phyloP scores from a whole-genome alignment of 2,888 invertebrate species.

The Rotaria sp. region DNA sequence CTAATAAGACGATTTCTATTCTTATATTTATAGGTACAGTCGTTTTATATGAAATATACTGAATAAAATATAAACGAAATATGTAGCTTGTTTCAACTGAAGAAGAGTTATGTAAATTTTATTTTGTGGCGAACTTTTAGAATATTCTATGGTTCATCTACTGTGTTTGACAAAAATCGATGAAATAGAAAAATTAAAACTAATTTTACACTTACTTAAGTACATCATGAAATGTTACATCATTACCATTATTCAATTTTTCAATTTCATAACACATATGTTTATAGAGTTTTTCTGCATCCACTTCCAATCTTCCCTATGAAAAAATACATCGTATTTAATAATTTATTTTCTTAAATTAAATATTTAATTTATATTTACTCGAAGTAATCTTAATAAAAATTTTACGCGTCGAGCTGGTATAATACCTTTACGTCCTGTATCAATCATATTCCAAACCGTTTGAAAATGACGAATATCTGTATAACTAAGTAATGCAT shows the following conservation, averaged over 20 bases:
- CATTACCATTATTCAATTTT: slow-evolving; percentile 77
- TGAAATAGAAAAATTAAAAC: too few relatives aligned
- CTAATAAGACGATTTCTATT: too few relatives aligned
- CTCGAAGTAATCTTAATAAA: slow-evolving; percentile 69
- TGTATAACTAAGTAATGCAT: slow-evolving; percentile 90
- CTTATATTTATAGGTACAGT: too few relatives aligned
- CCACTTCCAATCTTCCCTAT: slow-evolving; percentile 79
- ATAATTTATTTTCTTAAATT: too few relatives aligned
- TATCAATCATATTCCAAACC: slow-evolving; percentile 97
- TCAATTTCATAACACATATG: slow-evolving; percentile 99
- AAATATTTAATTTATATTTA: slow-evolving; percentile 33
- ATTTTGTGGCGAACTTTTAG: too few relatives aligned
- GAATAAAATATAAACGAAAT: too few relatives aligned
- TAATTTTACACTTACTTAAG: slow-evolving; percentile 62
- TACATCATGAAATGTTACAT: slow-evolving; percentile 98
- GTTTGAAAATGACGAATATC: slow-evolving; percentile 98
- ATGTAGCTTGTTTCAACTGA: too few relatives aligned
- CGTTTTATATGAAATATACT: too few relatives aligned
- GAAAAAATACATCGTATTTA: neutral
- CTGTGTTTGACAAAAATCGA: too few relatives aligned
- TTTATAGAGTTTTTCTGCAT: slow-evolving; percentile 89
- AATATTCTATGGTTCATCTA: too few relatives aligned
- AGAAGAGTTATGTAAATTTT: too few relatives aligned
- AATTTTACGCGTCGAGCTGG: slow-evolving; percentile 75
- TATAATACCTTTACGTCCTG: slow-evolving; percentile 90